Percentiles rank a stretch among this genome's conserved stretches.
phyloP scores from a whole-genome alignment of 2,888 invertebrate species.

The Pseudoips prasinana region DNA sequence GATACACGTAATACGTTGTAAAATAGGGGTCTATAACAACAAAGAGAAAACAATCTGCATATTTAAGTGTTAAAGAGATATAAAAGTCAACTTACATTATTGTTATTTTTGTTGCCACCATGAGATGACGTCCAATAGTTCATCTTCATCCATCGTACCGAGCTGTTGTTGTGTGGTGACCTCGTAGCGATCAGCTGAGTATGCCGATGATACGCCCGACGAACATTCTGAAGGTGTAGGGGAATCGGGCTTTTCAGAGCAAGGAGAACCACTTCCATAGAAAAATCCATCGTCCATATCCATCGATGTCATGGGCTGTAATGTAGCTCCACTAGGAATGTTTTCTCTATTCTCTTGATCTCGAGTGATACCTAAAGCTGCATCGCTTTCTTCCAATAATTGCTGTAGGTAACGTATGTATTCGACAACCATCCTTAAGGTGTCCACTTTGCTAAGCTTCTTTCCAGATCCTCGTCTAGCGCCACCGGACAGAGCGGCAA shows the following conservation, averaged over 20 bases:
- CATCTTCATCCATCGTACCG: slow-evolving; percentile 93
- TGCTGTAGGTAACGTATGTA: slow-evolving; percentile 93
- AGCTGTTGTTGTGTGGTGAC: slow-evolving; percentile 75
- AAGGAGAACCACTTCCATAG: slow-evolving; percentile 79
- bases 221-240: slow-evolving; percentile 89
- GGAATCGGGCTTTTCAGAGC: slow-evolving; percentile 86
- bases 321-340: slow-evolving; percentile 59
- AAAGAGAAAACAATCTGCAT: too few relatives aligned
- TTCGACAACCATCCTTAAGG: slow-evolving; percentile 93
- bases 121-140: slow-evolving; percentile 91
- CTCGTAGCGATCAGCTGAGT: slow-evolving; percentile 71
- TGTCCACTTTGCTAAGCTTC: slow-evolving; percentile 95
- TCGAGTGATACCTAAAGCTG: slow-evolving; percentile 74
- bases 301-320: slow-evolving; percentile 67
- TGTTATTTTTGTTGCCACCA: slow-evolving; percentile 90
- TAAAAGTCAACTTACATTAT: slow-evolving; percentile 48
- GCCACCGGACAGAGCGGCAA: slow-evolving; percentile 85
- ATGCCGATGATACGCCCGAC: slow-evolving; percentile 78
- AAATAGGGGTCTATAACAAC: too few relatives aligned
- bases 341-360: slow-evolving; percentile 74
- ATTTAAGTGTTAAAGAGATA: too few relatives aligned
- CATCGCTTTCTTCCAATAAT: slow-evolving; percentile 88
- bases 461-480: slow-evolving; percentile 90
- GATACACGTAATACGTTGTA: too few relatives aligned
- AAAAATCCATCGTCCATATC: slow-evolving; percentile 78